Conservation (phyloP, 2,797 vertebrate species). For the Masticophis lateralis region DNA sequence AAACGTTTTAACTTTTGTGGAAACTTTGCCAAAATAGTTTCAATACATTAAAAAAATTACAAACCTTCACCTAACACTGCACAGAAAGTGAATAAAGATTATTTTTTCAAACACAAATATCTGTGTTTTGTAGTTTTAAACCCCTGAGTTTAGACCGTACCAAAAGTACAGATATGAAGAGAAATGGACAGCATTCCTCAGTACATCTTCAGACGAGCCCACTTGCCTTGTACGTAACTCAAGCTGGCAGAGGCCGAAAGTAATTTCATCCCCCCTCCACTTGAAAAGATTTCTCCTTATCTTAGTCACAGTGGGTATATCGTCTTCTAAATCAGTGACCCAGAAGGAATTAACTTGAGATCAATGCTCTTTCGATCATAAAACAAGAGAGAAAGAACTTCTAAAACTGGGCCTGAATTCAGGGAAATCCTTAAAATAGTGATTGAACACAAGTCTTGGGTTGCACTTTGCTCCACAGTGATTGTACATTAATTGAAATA, state of each 20-base stretch:
- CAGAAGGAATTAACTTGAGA: constrained; percentile 37
- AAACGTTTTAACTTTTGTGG: constrained; percentile 76
- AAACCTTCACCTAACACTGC: constrained; percentile 74
- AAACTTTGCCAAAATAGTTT: constrained; percentile 74
- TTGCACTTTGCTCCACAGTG: constrained; percentile 79
- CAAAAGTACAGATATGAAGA: constrained; percentile 70
- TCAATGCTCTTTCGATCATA: constrained; percentile 40
- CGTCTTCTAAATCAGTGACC: constrained; percentile 2
- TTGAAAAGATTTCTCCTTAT: constrained; percentile 22
- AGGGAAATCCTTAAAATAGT: constrained; percentile 60
- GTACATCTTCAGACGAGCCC: constrained; percentile 67
- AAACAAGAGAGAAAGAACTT: constrained; percentile 31
- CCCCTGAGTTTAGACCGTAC: constrained; percentile 88
- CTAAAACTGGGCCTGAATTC: constrained; percentile 38
- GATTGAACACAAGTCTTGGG: constrained; percentile 60
- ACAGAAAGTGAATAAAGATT: constrained; percentile 72
- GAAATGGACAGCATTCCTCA: constrained; percentile 65
- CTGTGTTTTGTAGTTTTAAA: constrained; percentile 76
- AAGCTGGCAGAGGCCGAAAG: constrained; percentile 50
- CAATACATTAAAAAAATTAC: constrained; percentile 68
- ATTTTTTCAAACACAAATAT: constrained; percentile 69
- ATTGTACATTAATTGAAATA: constrained; percentile 71
- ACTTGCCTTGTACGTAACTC: constrained; percentile 51
- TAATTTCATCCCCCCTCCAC: constrained; percentile 40
- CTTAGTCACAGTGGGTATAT: constrained; percentile 14